Evolutionary conservation across 2,113 vertebrate genomes (phyloP).

Genomic region (Pollachius pollachius): DNA sequence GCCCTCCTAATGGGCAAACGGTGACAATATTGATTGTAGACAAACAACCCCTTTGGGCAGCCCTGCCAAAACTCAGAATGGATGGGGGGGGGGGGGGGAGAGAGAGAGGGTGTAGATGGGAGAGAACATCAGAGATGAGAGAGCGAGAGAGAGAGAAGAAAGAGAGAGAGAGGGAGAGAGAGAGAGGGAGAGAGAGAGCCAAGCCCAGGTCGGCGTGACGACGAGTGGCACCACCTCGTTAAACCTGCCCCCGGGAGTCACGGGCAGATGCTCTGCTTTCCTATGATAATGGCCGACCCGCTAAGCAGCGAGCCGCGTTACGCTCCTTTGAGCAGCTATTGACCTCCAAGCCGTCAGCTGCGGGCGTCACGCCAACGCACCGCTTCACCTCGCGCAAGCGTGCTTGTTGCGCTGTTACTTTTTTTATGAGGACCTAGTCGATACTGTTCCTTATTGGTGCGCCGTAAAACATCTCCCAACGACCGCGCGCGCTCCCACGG

Average conservation of each 20-base stretch:
- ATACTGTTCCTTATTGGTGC: conserved; percentile 15
- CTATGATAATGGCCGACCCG: conserved; percentile 57
- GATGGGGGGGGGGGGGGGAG: conserved; percentile 12
- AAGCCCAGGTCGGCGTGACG: conserved; percentile 30
- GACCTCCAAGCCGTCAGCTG: conserved; percentile 55
- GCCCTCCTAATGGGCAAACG: conserved; percentile 42
- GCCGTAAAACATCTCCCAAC: conserved; percentile 5
- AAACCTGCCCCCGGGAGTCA: conserved; percentile 55
- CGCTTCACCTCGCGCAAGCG: conserved; percentile 29
- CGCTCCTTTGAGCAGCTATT: conserved; percentile 52
- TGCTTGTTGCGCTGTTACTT: conserved; percentile 25
- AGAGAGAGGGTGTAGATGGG: conserved; percentile 11
- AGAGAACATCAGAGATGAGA: not conserved
- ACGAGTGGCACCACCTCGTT: conserved; percentile 58
- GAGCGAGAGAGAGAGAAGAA: conserved; percentile 15
- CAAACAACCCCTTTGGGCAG: conserved; percentile 34
- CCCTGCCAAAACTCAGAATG: no score
- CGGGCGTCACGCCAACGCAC: conserved; percentile 17
- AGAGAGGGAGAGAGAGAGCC: conserved; percentile 21
- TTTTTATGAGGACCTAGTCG: conserved; percentile 19
- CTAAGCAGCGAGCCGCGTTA: conserved; percentile 49
- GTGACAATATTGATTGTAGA: conserved; percentile 28
- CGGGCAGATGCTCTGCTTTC: conserved; percentile 59
- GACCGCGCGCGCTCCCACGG: not conserved
- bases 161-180: conserved; percentile 19